These are phyloP conservation scores for Urocitellus parryii DNA, from an alignment of 2,113 vertebrate genomes.

Conservation along the genomic window DNA sequence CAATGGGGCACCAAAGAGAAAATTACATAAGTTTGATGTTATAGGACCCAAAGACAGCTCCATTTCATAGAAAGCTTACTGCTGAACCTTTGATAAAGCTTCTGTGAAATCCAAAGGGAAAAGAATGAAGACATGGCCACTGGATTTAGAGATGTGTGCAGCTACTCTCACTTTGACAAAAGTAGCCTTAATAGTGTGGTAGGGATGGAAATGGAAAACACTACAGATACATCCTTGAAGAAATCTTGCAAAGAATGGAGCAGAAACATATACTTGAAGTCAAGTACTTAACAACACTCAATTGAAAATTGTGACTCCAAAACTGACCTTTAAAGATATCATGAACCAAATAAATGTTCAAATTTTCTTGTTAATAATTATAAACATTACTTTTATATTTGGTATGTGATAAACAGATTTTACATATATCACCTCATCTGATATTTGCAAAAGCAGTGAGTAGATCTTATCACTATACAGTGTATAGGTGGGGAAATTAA, in stretches of 20 bases:
- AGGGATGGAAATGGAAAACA: neutral
- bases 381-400: neutral
- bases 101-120: neutral
- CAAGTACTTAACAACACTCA: neutral
- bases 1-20: neutral
- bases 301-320: neutral
- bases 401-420: neutral
- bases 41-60: neutral
- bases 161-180: neutral
- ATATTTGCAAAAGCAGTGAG: neutral
- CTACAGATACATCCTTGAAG: neutral
- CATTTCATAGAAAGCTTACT: neutral
- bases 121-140: no score
- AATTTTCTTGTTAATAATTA: neutral
- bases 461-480: neutral
- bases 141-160: neutral
- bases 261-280: neutral
- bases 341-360: slow-evolving; percentile 1
- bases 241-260: neutral
- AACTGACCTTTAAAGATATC: neutral
- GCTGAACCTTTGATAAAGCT: neutral
- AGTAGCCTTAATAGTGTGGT: neutral
- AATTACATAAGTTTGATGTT: neutral
- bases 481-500: neutral
- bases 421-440: neutral